Conservation (phyloP, 2,797 vertebrate genomes). For the Rousettus madagascariensis region DNA sequence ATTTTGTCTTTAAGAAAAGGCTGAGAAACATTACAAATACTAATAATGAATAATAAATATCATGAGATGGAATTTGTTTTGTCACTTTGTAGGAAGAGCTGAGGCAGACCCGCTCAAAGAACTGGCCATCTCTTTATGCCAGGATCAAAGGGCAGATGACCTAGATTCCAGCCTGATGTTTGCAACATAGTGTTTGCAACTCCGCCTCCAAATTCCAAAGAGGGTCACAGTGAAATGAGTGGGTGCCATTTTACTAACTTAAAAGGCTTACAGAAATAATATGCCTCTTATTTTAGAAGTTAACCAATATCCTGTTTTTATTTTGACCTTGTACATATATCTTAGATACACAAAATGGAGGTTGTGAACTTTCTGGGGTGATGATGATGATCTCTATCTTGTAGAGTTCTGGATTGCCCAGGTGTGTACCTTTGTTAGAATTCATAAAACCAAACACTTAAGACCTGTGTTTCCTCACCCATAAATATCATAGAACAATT, state of each 20-base stretch:
- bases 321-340: background rate
- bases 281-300: background rate
- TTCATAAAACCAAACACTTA: background rate
- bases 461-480: background rate
- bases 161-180: constrained; percentile 18
- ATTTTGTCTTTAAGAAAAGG: constrained; percentile 5
- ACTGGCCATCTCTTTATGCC: background rate
- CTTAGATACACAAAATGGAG: background rate
- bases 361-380: background rate
- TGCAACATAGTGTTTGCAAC: background rate
- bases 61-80: background rate
- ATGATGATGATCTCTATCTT: background rate
- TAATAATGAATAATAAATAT: constrained; percentile 44
- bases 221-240: background rate
- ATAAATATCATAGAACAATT: background rate
- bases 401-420: background rate
- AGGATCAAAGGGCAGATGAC: constrained; percentile 44
- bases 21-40: constrained; percentile 29
- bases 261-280: background rate
- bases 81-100: constrained; percentile 5
- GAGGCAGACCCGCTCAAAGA: background rate
- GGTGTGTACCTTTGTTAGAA: background rate
- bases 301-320: background rate
- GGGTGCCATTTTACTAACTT: background rate
- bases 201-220: constrained; percentile 56